A percentile compares a stretch with the other conserved stretches of the same genome.
phyloP scores from a whole-genome alignment of 2,888 invertebrate genomes.

The Deroplatys truncata region DNA sequence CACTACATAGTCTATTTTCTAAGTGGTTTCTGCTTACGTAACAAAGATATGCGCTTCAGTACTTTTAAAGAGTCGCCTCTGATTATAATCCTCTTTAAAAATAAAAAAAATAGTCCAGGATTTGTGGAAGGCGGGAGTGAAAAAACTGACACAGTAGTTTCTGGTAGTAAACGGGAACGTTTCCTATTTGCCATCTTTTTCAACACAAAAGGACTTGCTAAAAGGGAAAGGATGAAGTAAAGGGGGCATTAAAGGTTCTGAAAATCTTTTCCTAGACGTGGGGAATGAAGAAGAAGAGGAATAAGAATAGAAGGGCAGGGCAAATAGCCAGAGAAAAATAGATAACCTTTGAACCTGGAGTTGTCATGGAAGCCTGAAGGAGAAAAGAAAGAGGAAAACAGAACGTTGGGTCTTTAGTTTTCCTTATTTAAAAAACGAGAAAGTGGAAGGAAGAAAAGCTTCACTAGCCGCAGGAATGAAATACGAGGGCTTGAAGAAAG shows the following conservation, averaged over 20 bases:
- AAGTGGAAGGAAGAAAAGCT: not conserved
- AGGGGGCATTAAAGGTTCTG: too few species aligned
- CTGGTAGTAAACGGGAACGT: too few species aligned
- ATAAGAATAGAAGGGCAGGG: not conserved
- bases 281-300: too few species aligned
- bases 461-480: not conserved
- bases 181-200: not conserved
- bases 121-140: too few species aligned
- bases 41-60: too few species aligned
- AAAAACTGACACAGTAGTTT: too few species aligned
- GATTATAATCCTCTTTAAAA: not conserved
- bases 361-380: not conserved
- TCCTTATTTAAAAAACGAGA: not conserved
- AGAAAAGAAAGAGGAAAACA: not conserved
- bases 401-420: not conserved
- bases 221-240: too few species aligned
- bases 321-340: not conserved
- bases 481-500: not conserved
- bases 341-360: not conserved
- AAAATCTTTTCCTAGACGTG: too few species aligned
- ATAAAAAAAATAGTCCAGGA: too few species aligned
- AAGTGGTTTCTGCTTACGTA: too few species aligned
- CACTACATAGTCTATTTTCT: too few species aligned
- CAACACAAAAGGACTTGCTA: not conserved
- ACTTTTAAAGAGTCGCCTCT: too few species aligned